Base-by-base conservation (phyloP, 2,888 invertebrate species). In the Nomada hirtipes region DNA sequence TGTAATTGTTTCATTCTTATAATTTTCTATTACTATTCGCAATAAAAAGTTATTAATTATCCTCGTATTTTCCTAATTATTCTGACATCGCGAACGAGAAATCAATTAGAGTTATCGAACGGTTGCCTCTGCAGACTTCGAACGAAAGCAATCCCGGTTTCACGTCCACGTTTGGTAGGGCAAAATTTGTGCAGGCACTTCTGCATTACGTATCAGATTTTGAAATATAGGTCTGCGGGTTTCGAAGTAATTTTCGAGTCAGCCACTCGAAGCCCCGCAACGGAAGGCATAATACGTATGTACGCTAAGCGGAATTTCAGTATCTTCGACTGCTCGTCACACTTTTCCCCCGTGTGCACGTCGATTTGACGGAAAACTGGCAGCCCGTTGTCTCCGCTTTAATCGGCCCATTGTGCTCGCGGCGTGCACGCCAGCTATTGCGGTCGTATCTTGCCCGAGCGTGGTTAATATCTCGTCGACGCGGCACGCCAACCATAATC, bases 401-500 rank as follows among this genome's bases (percentile, higher is more conserved):
- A 92, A 91, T 92, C 91, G 89, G 79, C 52, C 86, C 79, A 90
- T 91, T 92, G 91, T 92, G 69, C 81, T 44, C 75, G 63, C 67
- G 78, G 69, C 67, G 85, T 79, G 72, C 78, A 50, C 53, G 69
- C 73, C 83, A 63, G 82, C 76, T 79, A 89, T 88, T 84, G 86
- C 87, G 86, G 74, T 70, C 71, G 85, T 84, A 80, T 84, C 88
- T 82, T 80, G 84, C 86, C 80, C 77, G 82, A 84, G 83, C 82
- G 74, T 85, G 86, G 87, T 88, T 90, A 91, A 89, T 90, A 91
- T 89, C 88, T 85, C 83, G 88, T 86, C 79, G 85, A 83, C 84
- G 81, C 77, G 77, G 88, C 89, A 89, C 90, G 89, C 85, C 88
- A 86, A 26, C 85, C 85, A 88, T 91, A 92, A 91, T 92, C 91